Conservation (phyloP, 2,888 invertebrate species). For the Torymus aiolomorphi region DNA sequence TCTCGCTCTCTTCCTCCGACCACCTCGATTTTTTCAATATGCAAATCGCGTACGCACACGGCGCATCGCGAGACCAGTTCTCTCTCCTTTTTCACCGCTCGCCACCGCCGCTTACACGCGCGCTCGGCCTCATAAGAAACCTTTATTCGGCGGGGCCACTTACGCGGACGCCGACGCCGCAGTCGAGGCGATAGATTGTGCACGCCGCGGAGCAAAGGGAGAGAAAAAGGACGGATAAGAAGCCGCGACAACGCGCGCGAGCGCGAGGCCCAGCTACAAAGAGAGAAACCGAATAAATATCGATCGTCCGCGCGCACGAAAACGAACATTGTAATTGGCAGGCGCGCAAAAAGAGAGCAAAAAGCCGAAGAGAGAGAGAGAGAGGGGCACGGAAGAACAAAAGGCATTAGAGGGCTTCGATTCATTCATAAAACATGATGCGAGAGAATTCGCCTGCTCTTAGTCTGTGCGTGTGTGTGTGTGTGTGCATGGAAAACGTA, state of each 20-base stretch:
- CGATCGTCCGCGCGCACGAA: slow-evolving; percentile 41
- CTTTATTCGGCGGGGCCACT: slow-evolving; percentile 56
- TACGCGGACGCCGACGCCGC: slow-evolving; percentile 45
- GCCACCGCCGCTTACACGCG: background rate
- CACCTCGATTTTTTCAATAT: slow-evolving; percentile 53
- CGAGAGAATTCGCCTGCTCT: background rate
- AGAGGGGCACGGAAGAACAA: slow-evolving; percentile 17
- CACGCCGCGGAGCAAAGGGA: slow-evolving; percentile 17
- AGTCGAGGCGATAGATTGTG: slow-evolving; percentile 58
- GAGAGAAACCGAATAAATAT: slow-evolving; percentile 58
- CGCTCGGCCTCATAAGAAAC: slow-evolving; percentile 50
- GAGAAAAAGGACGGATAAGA: background rate
- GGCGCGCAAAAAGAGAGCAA: slow-evolving; percentile 2
- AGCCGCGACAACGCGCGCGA: slow-evolving; percentile 16
- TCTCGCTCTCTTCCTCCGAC: slow-evolving; percentile 11
- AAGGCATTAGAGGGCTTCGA: background rate
- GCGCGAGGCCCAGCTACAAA: background rate
- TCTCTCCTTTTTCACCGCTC: slow-evolving; percentile 5
- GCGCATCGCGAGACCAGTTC: slow-evolving; percentile 22
- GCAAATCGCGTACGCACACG: slow-evolving; percentile 43
- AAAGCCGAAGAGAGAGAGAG: background rate
- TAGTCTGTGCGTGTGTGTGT: no score
- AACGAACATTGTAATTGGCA: slow-evolving; percentile 57
- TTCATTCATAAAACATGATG: slow-evolving; percentile 49
- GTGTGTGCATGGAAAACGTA: no score